Evolutionary conservation across 2,888 invertebrate species (phyloP), one percentile per base, ranked within the genome.

Genomic region (Lithodes maja): DNA sequence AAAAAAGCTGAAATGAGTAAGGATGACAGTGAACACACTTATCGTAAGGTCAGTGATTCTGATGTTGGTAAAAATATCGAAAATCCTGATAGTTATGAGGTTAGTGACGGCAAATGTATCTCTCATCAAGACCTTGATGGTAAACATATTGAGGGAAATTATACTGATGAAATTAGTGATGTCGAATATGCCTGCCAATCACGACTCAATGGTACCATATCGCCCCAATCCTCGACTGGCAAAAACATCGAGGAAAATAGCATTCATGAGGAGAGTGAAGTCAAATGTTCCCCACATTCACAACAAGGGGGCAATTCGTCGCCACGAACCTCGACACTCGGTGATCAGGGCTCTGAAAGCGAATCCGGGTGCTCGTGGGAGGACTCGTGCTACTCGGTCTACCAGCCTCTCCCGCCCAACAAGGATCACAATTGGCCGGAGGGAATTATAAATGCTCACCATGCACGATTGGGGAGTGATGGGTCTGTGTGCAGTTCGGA

Each of bases 301-400:
- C 33, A 33, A 33, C 33, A 33, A 33, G 33, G 33, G 33, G 33
- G 33, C 33, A 33, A 33, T 33, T 33, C 86, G 50, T 91, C 91
- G n/a, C 91, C 91, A 7, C 84, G 87, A 68, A 90, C 91, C 33
- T 91, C 91, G 2, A 85, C 90, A 49, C 79, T 91, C 69, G 91
- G 91, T 2, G 91, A 91, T 52, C 90, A 87, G 5, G 90, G 89
- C 52, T 86, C 86, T 12, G 88, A 89, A 77, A 89, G 89, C 75
- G 89, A 90, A 49, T 87, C 87, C 52, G 86, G 85, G 12, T 84
- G 87, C 17, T 87, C 87, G 17, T 90, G 86, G n/a, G 87, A 86
- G 9, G 85, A 87, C n/a, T 90, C 90, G 2, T 87, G 87, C 75
- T 87, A 86, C 71, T 90, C 90, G n/a, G 81, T 77, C 52, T 77